Conservation (phyloP, 2,797 vertebrate species). For the Acanthis flammea region DNA sequence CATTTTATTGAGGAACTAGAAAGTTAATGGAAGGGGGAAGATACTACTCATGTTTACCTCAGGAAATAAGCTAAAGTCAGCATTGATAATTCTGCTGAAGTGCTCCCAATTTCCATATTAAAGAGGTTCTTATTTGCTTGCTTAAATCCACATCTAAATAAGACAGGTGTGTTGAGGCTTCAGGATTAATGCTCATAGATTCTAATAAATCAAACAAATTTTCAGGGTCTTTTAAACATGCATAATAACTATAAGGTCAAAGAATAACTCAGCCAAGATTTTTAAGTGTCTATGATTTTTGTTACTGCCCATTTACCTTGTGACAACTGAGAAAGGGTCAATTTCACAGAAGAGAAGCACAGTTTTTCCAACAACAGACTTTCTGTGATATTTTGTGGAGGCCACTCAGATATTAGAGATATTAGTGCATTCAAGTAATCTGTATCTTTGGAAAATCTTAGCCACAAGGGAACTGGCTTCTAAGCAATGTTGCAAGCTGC, state of each 20-base stretch:
- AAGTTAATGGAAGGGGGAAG: not conserved
- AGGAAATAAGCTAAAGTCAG: not conserved
- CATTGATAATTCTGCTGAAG: not conserved
- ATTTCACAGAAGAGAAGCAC: not conserved
- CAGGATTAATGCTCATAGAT: not conserved
- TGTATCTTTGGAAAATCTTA: conserved; percentile 4
- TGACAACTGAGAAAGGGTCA: not conserved
- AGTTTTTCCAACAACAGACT: not conserved
- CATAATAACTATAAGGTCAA: not conserved
- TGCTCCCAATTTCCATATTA: not conserved
- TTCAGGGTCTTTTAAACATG: not conserved
- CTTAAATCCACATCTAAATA: not conserved
- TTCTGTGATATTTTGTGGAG: not conserved
- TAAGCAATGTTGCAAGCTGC: not conserved
- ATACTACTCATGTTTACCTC: not conserved
- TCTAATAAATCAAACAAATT: not conserved
- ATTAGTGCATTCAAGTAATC: not conserved
- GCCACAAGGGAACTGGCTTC: not conserved
- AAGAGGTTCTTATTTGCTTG: not conserved
- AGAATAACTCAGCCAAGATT: not conserved
- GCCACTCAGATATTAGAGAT: not conserved
- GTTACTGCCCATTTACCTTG: not conserved
- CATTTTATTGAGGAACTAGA: not conserved
- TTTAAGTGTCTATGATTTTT: not conserved
- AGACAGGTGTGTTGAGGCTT: not conserved